Evolutionary conservation across 2,113 vertebrate genomes (phyloP), one percentile per base, ranked within the genome.

Genomic region (Paedocypris sp.): DNA sequence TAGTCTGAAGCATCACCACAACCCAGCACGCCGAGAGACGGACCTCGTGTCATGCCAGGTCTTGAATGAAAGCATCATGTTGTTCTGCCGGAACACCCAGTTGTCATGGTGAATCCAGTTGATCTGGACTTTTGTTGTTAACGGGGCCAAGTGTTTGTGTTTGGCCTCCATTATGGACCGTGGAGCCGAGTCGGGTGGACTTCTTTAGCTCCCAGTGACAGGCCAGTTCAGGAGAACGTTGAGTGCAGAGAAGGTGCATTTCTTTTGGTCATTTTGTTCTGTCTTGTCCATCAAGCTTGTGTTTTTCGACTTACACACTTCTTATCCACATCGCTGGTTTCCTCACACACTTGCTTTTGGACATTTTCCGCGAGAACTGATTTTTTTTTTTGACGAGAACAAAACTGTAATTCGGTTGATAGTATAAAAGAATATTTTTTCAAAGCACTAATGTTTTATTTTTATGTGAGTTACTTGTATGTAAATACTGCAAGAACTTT

Each of bases 31-130:
- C 25, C 19, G 4, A 39, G 13, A 50, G 7, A 19, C 13, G 2
- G 1, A 29, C 49, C 36, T 25, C 6, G 22, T 48, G 58, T 60
- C 58, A 33, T 19, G 12, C 23, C 11, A 5, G 43, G 42, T 29
- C 25, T 65, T 29, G 4, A 31, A 51, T 16, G 25, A 64, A 45
- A 48, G 12, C 39, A 11, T 32, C 33, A 38, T n/a, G 15, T 33
- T 11, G 51, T 48, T 47, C 28, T 22, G 18, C 42, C 50, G 4
- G 31, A 56, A 29, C 42, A 31, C 32, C 11, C 29, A 35, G 42
- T 36, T 38, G 25, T 39, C 33, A 33, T 48, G 36, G 47, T 42
- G 53, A 57, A 52, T 51, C 36, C 31, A 33, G 54, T 54, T 38
- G 35, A 28, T 51, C 15, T 26, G 28, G 31, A n/a, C 31, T 12